Base-by-base conservation (phyloP, 2,888 invertebrate species). In the Papilio protenor region DNA sequence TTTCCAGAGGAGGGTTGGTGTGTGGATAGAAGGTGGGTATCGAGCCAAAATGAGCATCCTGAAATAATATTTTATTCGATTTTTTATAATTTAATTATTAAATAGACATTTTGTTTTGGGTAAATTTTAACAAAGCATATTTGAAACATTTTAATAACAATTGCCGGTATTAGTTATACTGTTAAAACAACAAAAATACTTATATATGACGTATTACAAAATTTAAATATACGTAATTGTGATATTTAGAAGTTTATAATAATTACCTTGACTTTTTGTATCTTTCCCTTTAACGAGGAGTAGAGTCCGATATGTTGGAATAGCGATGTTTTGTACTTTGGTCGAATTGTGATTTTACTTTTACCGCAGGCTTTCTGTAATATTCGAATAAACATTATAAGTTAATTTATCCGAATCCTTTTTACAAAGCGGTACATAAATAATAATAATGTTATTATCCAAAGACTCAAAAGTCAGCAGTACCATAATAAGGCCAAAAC, bases 221-320 rank as follows among this genome's bases (percentile, higher is more conserved):
- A 14, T 0, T 14, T 14, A 59, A 12, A 49, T 12, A 47, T 10
- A 76, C 77, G 14, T 76, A 73, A 70, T 21, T 21, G n/a, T 16
- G 55, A 21, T 27, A 69, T 21, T 10, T 45, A 69, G 45, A 16
- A n/a, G 2, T 49, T 11, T 6, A 47, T n/a, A 40, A 55, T 16
- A 52, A 73, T 76, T 93, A 97, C 98, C 96, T 98, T 98, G 0
- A 99, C 94, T 92, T 98, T 98, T 88, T 99, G 99, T 76, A 99
- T 97, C 95, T 99, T 99, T 78, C 99, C 99, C 90, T 97, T 98
- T 0, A 99, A 95, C 0, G 99, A 99, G 0, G 99, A 99, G 87
- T 98, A 98, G 27, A 97, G 96, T 4, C 99, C 99, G 80, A 99
- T 97, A 87, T 99, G 99, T 91, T 99, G 98, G 88, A 99, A 99